These are phyloP conservation scores for Drosophila seclusa DNA, from an alignment of 2,888 invertebrate species.

Conservation along the genomic window DNA sequence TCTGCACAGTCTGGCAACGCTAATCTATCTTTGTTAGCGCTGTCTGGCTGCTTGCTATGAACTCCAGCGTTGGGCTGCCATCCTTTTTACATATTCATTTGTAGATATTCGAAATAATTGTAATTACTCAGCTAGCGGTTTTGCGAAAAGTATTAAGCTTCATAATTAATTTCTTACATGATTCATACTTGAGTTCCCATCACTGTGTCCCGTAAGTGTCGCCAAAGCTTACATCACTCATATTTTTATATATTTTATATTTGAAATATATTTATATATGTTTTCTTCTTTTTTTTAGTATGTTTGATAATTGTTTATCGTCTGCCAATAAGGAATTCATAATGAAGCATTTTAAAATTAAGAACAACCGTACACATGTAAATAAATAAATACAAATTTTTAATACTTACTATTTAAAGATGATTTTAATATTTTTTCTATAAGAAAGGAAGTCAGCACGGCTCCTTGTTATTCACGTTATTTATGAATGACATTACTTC, in stretches of 20 bases:
- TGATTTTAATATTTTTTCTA: background rate
- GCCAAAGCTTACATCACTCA: background rate
- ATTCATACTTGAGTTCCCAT: background rate
- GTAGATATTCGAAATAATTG: background rate
- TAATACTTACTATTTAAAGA: background rate
- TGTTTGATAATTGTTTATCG: conserved; percentile 67
- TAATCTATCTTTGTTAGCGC: background rate
- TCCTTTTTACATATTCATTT: background rate
- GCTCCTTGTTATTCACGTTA: too few species aligned
- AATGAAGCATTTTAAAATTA: conserved; percentile 10
- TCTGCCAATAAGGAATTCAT: conserved; percentile 72
- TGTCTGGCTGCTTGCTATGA: background rate
- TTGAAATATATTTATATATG: background rate
- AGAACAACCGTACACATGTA: background rate
- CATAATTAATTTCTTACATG: background rate
- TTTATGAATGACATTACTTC: too few species aligned
- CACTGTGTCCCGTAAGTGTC: background rate
- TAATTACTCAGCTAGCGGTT: background rate
- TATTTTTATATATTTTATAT: background rate
- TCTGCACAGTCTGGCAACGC: background rate
- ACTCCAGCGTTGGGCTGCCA: background rate
- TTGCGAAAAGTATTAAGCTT: background rate
- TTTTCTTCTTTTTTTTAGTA: conserved; percentile 53
- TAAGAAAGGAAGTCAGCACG: too few species aligned
- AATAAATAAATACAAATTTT: background rate